phyloP scores from a whole-genome alignment of 2,113 vertebrate genomes.

The Rutilus rutilus region DNA sequence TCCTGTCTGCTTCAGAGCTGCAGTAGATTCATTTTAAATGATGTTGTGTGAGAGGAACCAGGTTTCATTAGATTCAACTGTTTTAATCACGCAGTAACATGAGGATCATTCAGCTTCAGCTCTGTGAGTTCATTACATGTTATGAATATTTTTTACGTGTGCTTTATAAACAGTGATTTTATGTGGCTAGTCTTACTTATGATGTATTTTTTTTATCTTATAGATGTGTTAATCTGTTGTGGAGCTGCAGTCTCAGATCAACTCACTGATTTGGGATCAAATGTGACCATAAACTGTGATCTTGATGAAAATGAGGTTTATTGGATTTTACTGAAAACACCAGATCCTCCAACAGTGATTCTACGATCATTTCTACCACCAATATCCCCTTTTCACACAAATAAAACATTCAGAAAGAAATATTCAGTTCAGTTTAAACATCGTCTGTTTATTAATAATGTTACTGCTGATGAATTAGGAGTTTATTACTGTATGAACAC shows the following conservation, averaged over 20 bases:
- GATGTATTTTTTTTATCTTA: neutral
- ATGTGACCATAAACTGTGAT: slow-evolving; percentile 32
- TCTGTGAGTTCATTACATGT: neutral
- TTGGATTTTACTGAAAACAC: neutral
- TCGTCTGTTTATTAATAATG: neutral
- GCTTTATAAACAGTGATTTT: neutral
- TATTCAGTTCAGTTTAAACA: neutral
- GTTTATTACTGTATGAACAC: slow-evolving; percentile 30
- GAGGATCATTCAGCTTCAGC: neutral
- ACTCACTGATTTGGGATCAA: neutral
- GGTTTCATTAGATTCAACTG: neutral
- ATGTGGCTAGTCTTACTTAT: neutral
- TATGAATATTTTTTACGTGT: neutral
- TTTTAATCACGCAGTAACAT: neutral
- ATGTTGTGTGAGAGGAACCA: too few relatives aligned
- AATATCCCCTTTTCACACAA: accelerated
- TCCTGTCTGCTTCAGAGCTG: neutral
- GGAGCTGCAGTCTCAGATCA: neutral
- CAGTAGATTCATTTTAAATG: neutral
- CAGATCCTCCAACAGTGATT: too few relatives aligned
- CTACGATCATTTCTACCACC: too few relatives aligned
- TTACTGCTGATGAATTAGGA: slow-evolving; percentile 10
- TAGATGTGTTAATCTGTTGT: neutral
- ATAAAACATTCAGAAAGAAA: too few relatives aligned
- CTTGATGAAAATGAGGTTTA: slow-evolving; percentile 25